Evolutionary conservation across 2,113 vertebrate species (phyloP).

Genomic region (Stigmatopora nigra): DNA sequence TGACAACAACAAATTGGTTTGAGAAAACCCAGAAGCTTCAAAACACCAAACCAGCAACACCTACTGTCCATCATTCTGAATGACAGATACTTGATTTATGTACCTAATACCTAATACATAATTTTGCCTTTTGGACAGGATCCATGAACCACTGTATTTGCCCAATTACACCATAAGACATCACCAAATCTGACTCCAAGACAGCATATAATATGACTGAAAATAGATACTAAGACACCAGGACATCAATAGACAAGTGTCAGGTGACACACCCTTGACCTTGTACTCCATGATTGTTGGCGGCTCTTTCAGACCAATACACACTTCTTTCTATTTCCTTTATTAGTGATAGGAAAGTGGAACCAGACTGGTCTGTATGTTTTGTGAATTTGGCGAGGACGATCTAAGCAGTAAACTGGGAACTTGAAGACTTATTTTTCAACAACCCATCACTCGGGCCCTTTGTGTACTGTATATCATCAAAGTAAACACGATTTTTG

Average conservation of each 20-base stretch:
- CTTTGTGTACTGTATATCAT: not conserved
- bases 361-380: no score
- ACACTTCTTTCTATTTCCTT: no score
- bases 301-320: no score
- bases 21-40: constrained; percentile 7
- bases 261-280: not conserved
- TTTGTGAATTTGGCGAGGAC: no score
- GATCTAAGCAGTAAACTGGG: no score
- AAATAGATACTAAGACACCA: not conserved
- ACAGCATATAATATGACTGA: not conserved
- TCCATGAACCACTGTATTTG: not conserved
- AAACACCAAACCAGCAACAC: constrained; percentile 21
- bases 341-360: no score
- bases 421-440: no score
- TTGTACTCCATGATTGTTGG: no score
- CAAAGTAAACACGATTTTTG: not conserved
- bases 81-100: not conserved
- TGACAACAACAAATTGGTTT: constrained; percentile 21
- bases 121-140: no score
- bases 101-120: not conserved
- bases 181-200: not conserved
- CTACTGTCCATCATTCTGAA: constrained; percentile 33
- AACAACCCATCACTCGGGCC: no score
- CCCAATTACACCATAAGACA: not conserved
- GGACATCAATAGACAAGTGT: not conserved